A percentile compares a stretch with the other conserved stretches of the same genome.
These are phyloP conservation scores for Melolontha melolontha DNA, from an alignment of 2,888 invertebrate genomes.

Conservation along the genomic window DNA sequence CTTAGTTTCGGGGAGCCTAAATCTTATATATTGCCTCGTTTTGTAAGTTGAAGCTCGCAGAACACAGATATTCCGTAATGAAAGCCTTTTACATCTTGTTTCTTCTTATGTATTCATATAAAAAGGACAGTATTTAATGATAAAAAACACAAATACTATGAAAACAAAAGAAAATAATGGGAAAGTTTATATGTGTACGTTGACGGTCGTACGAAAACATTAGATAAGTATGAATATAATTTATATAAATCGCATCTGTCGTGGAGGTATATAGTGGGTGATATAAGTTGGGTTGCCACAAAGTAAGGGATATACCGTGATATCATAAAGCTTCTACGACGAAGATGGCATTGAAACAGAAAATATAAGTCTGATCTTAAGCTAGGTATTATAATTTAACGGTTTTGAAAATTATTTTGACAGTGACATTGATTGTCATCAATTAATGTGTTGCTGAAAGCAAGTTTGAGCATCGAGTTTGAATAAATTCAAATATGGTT, in stretches of 20 bases:
- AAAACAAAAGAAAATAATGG: conserved; percentile 16
- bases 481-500: too few species aligned
- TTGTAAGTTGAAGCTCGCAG: conserved; percentile 8
- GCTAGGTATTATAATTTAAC: too few species aligned
- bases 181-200: background rate
- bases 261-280: background rate
- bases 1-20: conserved; percentile 31
- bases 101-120: conserved; percentile 38
- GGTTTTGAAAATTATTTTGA: too few species aligned
- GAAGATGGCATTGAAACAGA: too few species aligned
- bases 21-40: conserved; percentile 39
- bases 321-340: too few species aligned
- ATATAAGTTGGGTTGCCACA: too few species aligned
- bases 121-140: conserved; percentile 20
- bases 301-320: too few species aligned
- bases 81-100: conserved; percentile 36
- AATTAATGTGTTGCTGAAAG: too few species aligned
- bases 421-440: too few species aligned
- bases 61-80: conserved; percentile 25
- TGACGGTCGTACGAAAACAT: background rate
- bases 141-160: conserved; percentile 23
- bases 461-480: too few species aligned
- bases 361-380: too few species aligned
- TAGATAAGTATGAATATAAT: background rate
- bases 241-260: background rate